Percentiles rank a stretch among this genome's conserved stretches.
These are phyloP conservation scores for Borostomias antarcticus DNA, from an alignment of 2,797 vertebrate species.

Conservation along the genomic window DNA sequence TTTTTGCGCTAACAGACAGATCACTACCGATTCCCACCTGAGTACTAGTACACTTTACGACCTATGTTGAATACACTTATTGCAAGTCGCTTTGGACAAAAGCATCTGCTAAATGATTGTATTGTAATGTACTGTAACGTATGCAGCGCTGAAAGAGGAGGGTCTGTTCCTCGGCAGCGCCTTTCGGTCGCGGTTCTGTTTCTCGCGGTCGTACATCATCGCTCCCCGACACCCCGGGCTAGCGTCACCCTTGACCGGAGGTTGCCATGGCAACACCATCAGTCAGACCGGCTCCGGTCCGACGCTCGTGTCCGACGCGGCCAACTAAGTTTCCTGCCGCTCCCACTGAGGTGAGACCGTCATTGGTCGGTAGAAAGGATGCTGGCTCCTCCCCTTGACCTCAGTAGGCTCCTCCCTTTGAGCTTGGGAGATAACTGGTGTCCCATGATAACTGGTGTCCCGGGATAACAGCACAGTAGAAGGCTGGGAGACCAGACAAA, in stretches of 20 bases:
- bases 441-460: too few species aligned
- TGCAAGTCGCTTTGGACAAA: too few species aligned
- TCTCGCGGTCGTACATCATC: constrained; percentile 70
- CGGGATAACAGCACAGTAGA: too few species aligned
- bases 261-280: constrained; percentile 68
- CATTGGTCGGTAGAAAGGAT: constrained; percentile 35
- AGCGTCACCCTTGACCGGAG: constrained; percentile 60
- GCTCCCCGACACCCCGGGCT: constrained; percentile 57
- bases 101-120: too few species aligned
- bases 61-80: too few species aligned
- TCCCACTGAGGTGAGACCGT: constrained; percentile 25
- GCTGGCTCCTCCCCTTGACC: constrained; percentile 17
- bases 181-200: constrained; percentile 68
- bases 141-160: too few species aligned
- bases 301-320: constrained; percentile 43
- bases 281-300: constrained; percentile 50
- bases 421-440: constrained; percentile 27
- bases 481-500: too few species aligned
- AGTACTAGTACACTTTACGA: too few species aligned
- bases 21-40: too few species aligned
- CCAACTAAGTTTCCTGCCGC: not conserved
- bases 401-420: constrained; percentile 12
- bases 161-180: constrained; percentile 65
- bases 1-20: too few species aligned
- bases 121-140: too few species aligned